These are phyloP conservation scores for Coregonus ussuriensis DNA, from an alignment of 2,797 vertebrate species.

Conservation along the genomic window DNA sequence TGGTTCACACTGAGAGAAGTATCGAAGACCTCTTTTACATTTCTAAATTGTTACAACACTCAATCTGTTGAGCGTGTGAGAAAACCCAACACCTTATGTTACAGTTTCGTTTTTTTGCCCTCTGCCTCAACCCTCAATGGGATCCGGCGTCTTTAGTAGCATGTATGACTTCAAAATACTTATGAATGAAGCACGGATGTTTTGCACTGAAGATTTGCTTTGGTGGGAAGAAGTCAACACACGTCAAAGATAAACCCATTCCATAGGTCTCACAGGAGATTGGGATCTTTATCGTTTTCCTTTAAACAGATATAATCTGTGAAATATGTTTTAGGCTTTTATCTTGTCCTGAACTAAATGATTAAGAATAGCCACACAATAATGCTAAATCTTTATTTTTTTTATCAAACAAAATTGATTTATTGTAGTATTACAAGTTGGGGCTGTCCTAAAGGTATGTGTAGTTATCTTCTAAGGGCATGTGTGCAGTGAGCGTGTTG, in stretches of 20 bases:
- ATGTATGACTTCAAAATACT: not conserved
- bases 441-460: not conserved
- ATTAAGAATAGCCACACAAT: not conserved
- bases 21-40: no score
- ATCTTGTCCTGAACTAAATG: not conserved
- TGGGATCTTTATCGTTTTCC: slow-evolving; percentile 16
- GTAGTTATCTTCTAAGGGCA: not conserved
- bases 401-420: not conserved
- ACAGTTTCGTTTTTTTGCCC: not conserved
- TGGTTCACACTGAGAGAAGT: no score
- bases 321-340: not conserved
- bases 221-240: not conserved
- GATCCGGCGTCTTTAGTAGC: not conserved
- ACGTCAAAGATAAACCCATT: not conserved
- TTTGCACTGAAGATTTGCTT: not conserved
- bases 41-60: no score
- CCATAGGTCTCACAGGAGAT: slow-evolving; percentile 16
- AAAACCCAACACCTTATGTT: not conserved
- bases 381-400: not conserved
- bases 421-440: not conserved
- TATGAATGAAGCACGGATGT: not conserved
- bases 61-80: not conserved
- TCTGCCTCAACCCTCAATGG: not conserved
- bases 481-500: not conserved
- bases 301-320: slow-evolving; percentile 21